Percentiles rank a stretch among this genome's conserved stretches.
phyloP scores from a whole-genome alignment of 1,140 invertebrate genomes.

The Chionoecetes opilio region DNA sequence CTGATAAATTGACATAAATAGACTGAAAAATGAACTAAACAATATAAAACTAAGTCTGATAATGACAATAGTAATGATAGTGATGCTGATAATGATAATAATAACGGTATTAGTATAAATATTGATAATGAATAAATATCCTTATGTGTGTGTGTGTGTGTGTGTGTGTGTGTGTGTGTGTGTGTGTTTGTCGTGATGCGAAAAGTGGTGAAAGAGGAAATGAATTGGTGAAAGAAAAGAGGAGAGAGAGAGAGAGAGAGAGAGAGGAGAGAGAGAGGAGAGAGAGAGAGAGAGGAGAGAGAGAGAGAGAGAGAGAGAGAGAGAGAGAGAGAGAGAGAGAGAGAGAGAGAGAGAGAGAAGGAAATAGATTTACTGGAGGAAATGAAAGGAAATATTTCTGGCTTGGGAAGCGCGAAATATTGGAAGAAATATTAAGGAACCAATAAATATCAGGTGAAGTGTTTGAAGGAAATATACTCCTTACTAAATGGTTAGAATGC shows the following conservation, averaged over 20 bases:
- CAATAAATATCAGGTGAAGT: not conserved
- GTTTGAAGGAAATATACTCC: not conserved
- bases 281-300: too few relatives aligned
- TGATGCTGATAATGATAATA: too few relatives aligned
- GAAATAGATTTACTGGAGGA: conserved; percentile 18
- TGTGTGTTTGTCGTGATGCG: not conserved
- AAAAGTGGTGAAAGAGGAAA: not conserved
- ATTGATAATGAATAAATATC: not conserved
- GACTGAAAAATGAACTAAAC: too few relatives aligned
- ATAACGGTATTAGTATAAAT: too few relatives aligned
- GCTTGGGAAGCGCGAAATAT: not conserved
- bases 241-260: too few relatives aligned
- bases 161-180: conserved; percentile 27
- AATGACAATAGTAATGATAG: too few relatives aligned
- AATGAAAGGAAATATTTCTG: conserved; percentile 20
- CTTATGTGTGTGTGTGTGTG: not conserved
- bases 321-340: too few relatives aligned
- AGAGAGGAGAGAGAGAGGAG: too few relatives aligned
- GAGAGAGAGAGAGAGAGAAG: not conserved
- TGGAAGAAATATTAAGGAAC: not conserved
- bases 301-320: too few relatives aligned
- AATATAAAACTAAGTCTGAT: too few relatives aligned
- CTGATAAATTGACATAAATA: too few relatives aligned
- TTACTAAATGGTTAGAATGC: not conserved
- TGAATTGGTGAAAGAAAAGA: not conserved